These are phyloP conservation scores for Magallana nippona DNA, from an alignment of 2,888 invertebrate genomes.

Conservation along the genomic window DNA sequence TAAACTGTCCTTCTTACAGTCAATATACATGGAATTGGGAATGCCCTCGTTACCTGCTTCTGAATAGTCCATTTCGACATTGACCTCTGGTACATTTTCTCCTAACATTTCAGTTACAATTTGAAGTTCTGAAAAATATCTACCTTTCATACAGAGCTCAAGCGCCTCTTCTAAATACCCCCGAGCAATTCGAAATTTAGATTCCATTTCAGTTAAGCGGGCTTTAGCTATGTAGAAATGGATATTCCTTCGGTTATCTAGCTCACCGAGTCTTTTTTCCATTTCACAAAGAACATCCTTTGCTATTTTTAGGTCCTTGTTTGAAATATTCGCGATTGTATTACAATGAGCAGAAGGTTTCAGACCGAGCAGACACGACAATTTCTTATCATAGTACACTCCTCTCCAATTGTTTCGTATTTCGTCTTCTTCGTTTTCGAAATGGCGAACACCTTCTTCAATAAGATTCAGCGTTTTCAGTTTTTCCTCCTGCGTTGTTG, in stretches of 20 bases:
- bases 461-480: neutral
- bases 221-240: constrained; percentile 34
- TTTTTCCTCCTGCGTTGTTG: constrained; percentile 1
- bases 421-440: constrained; percentile 28
- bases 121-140: constrained; percentile 23
- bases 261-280: neutral
- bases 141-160: constrained; percentile 8
- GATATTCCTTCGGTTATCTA: constrained; percentile 36
- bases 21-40: neutral
- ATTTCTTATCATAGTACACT: constrained; percentile 40
- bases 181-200: neutral
- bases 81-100: neutral
- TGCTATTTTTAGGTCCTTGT: constrained; percentile 24
- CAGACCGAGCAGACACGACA: constrained; percentile 38
- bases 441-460: constrained; percentile 34
- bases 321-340: neutral
- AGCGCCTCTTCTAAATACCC: constrained; percentile 35
- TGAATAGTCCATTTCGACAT: neutral
- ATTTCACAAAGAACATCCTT: constrained; percentile 34
- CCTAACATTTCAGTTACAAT: constrained; percentile 22
- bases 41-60: neutral
- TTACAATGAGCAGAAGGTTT: constrained; percentile 31
- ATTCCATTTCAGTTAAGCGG: neutral
- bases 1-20: neutral
- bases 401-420: constrained; percentile 35